Conservation (phyloP, 1,140 invertebrate species). For the Aporrectodea caliginosa region DNA sequence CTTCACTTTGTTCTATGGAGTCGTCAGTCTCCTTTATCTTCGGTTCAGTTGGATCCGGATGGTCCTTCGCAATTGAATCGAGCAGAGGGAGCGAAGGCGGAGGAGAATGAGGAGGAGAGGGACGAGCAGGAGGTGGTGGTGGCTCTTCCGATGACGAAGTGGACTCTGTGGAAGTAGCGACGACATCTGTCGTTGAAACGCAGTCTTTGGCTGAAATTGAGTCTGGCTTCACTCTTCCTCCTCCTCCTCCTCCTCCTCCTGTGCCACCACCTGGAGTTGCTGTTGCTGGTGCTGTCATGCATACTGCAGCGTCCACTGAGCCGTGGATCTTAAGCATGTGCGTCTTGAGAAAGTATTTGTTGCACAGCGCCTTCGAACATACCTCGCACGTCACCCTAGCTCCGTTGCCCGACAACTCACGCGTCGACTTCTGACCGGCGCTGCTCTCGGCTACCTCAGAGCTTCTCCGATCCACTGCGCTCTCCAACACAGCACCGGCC, state of each 20-base stretch:
- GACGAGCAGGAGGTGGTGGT: not conserved
- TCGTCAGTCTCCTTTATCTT: not conserved
- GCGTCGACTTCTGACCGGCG: no score
- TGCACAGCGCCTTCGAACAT: slow-evolving; percentile 27
- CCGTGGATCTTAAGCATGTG: slow-evolving; percentile 29
- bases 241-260: not conserved
- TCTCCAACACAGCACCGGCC: no score
- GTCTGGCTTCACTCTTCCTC: not conserved
- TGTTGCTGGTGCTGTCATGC: no score
- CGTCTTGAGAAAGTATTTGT: slow-evolving; percentile 16
- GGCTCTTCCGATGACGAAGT: not conserved
- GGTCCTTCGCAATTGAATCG: not conserved
- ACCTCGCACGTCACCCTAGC: slow-evolving; percentile 35
- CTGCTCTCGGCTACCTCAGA: no score
- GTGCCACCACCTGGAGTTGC: not conserved
- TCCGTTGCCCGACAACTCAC: not conserved
- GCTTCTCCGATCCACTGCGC: no score
- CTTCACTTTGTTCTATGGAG: not conserved
- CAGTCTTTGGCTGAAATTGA: no score
- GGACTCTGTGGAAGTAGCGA: no score
- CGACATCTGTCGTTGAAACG: no score
- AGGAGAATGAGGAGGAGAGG: not conserved
- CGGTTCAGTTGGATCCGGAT: not conserved
- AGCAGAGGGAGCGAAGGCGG: not conserved
- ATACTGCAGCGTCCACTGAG: not conserved